Evolutionary conservation across 2,113 vertebrate genomes (phyloP), one percentile per base, ranked within the genome.

Genomic region (Cranoglanis bouderius): DNA sequence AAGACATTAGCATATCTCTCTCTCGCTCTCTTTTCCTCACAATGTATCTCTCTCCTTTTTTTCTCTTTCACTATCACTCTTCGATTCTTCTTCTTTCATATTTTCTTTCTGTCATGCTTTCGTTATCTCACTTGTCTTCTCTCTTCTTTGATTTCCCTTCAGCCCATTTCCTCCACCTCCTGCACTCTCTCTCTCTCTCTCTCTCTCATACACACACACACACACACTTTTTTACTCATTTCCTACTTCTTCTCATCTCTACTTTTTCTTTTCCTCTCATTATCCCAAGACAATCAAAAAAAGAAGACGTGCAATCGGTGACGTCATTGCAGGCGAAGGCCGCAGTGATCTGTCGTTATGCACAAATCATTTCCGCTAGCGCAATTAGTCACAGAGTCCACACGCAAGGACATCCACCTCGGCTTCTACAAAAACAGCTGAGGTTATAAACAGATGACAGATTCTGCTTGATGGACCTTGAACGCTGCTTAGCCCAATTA

Each of bases 381-480:
- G 55, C 85, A 80, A 87, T 90, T 85, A 65, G 85, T 82, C n/a
- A 59, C 32, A 81, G 16, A 53, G 77, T 53, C 77, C 46, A 82
- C 49, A 32, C 18, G 1, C 63, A 85, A 29, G 74, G 61, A 38
- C 72, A 46, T 78, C 85, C 84, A 77, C 59, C 84, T 78, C 29
- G 46, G 63, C 57, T 65, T 77, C 82, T 75, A 63, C 75, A 46
- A 88, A 88, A 90, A 88, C 43, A 26, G 77, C 29, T 63, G n/a
- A 70, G 61, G 80, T 82, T 87, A 55, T 81, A 82, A 87, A 67
- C 46, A 14, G 77, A 67, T 90, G 84, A 88, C 86, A 85, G 85
- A 84, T 80, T 81, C 35, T 70, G 80, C 51, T n/a, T 74, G 74
- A 53, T 88, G 83, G 82, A 75, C 80, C 89, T 88, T 72, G 67